Evolutionary conservation across 2,113 vertebrate species (phyloP).

Genomic region (Xenotilapia longispinis): DNA sequence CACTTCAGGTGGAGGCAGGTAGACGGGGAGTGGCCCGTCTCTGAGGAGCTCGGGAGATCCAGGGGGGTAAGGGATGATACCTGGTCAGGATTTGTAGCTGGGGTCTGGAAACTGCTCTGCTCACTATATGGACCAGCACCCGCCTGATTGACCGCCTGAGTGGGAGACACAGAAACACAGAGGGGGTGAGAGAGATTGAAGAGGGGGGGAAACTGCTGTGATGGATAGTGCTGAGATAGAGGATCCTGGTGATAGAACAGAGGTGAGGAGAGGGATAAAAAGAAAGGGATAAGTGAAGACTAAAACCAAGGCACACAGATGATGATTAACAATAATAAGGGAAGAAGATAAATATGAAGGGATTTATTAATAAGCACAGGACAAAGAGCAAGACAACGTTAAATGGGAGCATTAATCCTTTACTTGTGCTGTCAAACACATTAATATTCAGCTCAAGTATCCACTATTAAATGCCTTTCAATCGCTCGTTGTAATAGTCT

Average conservation of each 20-base stretch:
- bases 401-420: background rate
- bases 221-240: background rate
- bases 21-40: conserved; percentile 70
- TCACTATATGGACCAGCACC: conserved; percentile 88
- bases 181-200: background rate
- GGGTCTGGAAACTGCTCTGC: conserved; percentile 81
- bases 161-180: background rate
- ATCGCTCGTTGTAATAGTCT: background rate
- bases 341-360: background rate
- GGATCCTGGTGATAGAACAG: background rate
- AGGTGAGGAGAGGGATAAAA: background rate
- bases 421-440: background rate
- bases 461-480: background rate
- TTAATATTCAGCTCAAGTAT: background rate
- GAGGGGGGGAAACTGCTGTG: background rate
- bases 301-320: background rate
- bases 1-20: conserved; percentile 89
- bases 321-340: background rate
- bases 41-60: conserved; percentile 75
- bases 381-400: background rate
- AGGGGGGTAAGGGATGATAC: conserved; percentile 74
- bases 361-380: background rate
- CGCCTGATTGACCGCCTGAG: conserved; percentile 88
- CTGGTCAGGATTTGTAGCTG: conserved; percentile 78
- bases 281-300: background rate